phyloP scores from a whole-genome alignment of 2,888 invertebrate species.

The Hypomecis atomaria region DNA sequence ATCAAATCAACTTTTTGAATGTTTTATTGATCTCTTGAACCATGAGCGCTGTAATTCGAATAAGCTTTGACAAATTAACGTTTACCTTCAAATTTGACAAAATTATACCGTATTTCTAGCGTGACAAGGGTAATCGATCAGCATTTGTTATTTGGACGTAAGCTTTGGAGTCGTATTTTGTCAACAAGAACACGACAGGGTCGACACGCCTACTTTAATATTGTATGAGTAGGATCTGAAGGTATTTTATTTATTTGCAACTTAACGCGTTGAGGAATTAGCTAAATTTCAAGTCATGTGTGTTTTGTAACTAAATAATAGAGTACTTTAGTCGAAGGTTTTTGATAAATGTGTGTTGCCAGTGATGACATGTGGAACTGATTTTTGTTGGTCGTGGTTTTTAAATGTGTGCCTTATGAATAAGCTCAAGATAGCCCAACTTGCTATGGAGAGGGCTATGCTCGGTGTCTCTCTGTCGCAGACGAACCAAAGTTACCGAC shows the following conservation, averaged over 20 bases:
- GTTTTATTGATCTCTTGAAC: slow-evolving; percentile 68
- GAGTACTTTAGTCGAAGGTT: too few species aligned
- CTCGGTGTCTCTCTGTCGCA: too few species aligned
- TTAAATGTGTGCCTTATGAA: too few species aligned
- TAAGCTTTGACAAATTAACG: slow-evolving; percentile 50
- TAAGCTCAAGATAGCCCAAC: too few species aligned
- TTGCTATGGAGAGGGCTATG: too few species aligned
- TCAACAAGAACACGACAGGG: slow-evolving; percentile 55
- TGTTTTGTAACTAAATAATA: neutral
- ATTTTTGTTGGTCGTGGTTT: too few species aligned
- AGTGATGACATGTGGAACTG: too few species aligned
- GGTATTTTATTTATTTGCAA: slow-evolving; percentile 47
- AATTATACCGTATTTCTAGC: slow-evolving; percentile 34
- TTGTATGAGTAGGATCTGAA: slow-evolving; percentile 53
- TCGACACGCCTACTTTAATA: slow-evolving; percentile 59
- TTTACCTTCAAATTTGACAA: slow-evolving; percentile 17
- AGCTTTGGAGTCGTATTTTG: slow-evolving; percentile 52
- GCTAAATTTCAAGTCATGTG: slow-evolving; percentile 13
- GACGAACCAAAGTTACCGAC: too few species aligned
- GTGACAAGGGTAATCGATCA: slow-evolving; percentile 13
- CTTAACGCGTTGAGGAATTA: slow-evolving; percentile 33
- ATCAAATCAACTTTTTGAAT: slow-evolving; percentile 70
- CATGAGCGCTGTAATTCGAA: slow-evolving; percentile 65
- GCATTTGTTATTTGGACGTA: slow-evolving; percentile 24
- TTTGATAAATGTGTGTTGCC: too few species aligned